Evolutionary conservation across 2,113 vertebrate genomes (phyloP).

Genomic region (Ciconia boyciana): DNA sequence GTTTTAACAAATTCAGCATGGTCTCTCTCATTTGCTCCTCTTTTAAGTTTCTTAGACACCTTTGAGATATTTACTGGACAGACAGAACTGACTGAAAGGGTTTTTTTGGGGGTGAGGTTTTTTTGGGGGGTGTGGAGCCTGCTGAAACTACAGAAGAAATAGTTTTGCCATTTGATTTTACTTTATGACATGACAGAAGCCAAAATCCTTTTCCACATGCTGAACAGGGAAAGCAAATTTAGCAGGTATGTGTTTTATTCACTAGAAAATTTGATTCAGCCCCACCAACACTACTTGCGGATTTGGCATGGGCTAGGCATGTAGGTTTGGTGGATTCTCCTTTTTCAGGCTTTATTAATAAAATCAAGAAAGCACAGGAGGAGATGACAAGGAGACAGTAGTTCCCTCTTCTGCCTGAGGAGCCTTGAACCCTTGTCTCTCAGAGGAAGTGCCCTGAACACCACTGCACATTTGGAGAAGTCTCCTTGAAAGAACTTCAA

Average conservation of each 20-base stretch:
- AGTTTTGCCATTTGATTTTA: neutral
- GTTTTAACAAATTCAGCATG: slow-evolving; percentile 31
- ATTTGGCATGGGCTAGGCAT: neutral
- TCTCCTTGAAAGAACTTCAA: neutral
- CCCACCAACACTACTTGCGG: neutral
- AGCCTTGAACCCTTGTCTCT: neutral
- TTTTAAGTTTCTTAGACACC: neutral
- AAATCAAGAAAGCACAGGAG: neutral
- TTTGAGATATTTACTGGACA: neutral
- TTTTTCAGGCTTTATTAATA: neutral
- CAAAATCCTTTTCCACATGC: neutral
- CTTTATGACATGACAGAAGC: neutral
- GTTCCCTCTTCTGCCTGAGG: neutral
- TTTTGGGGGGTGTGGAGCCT: neutral
- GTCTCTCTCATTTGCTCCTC: neutral
- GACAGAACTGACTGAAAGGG: neutral
- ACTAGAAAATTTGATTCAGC: neutral
- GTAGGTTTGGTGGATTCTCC: neutral
- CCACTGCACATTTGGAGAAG: neutral
- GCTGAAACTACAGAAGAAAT: neutral
- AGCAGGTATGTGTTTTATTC: neutral
- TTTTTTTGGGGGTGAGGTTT: neutral
- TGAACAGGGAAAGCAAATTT: neutral
- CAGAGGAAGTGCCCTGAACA: neutral
- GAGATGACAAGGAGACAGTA: neutral